Evolutionary conservation across 2,888 invertebrate species (phyloP).

Genomic region (Dendrolimus houi): DNA sequence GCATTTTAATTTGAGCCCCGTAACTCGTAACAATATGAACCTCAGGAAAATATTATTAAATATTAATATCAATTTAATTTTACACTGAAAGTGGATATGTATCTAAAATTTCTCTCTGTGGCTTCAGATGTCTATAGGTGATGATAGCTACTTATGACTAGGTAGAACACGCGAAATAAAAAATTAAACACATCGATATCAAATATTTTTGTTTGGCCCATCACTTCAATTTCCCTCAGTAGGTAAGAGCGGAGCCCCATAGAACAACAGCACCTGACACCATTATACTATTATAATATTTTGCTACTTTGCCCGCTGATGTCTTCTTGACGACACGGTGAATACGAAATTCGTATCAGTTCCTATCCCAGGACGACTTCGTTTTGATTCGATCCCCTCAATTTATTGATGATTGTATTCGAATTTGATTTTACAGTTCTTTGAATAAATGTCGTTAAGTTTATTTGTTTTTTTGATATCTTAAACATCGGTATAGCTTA

Average conservation of each 20-base stretch:
- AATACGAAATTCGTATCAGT: slow-evolving; percentile 61
- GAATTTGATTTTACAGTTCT: slow-evolving; percentile 38
- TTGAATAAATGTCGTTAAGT: slow-evolving; percentile 34
- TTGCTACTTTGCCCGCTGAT: slow-evolving; percentile 65
- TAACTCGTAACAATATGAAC: too few relatives aligned
- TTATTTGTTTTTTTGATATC: slow-evolving; percentile 21
- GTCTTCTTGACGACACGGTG: slow-evolving; percentile 72
- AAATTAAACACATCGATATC: slow-evolving; percentile 18
- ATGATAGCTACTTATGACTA: too few relatives aligned
- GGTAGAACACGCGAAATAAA: too few relatives aligned
- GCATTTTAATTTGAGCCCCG: too few relatives aligned
- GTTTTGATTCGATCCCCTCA: slow-evolving; percentile 39
- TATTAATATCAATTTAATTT: too few relatives aligned
- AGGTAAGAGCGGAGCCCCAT: slow-evolving; percentile 31
- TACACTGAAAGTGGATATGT: too few relatives aligned
- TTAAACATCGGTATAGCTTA: neutral
- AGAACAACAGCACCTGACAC: slow-evolving; percentile 68
- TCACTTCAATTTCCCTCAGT: slow-evolving; percentile 9
- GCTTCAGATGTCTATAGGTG: too few relatives aligned
- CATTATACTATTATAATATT: slow-evolving; percentile 75
- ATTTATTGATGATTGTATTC: slow-evolving; percentile 61
- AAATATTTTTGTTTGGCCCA: slow-evolving; percentile 6
- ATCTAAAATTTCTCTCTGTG: too few relatives aligned
- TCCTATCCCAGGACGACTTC: slow-evolving; percentile 24
- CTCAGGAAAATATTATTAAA: too few relatives aligned